These are phyloP conservation scores for Lithobates sylvaticus DNA, from an alignment of 2,797 vertebrate genomes.

Conservation along the genomic window DNA sequence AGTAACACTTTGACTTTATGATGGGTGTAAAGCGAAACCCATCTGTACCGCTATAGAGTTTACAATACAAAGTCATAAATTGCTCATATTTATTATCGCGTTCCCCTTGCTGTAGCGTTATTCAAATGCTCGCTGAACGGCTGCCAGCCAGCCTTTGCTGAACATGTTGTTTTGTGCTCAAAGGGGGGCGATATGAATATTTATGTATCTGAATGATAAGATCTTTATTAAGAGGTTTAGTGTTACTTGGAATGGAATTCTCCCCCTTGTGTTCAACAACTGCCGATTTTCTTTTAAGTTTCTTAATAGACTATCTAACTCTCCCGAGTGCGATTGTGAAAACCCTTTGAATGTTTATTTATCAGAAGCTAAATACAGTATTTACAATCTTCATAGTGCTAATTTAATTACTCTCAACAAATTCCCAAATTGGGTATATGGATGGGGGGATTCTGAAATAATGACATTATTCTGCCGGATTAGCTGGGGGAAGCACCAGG, in stretches of 20 bases:
- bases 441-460: neutral
- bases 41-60: neutral
- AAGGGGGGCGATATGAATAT: slow-evolving; percentile 61
- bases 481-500: slow-evolving; percentile 10
- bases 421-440: slow-evolving; percentile 36
- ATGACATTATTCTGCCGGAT: slow-evolving; percentile 41
- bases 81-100: slow-evolving; percentile 59
- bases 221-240: slow-evolving; percentile 60
- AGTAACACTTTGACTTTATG: neutral
- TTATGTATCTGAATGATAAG: slow-evolving; percentile 54
- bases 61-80: slow-evolving; percentile 54
- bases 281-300: slow-evolving; percentile 55
- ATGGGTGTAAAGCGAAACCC: neutral
- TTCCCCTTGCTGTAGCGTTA: slow-evolving; percentile 57
- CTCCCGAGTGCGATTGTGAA: slow-evolving; percentile 42
- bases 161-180: slow-evolving; percentile 58
- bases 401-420: slow-evolving; percentile 57
- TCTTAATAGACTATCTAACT: slow-evolving; percentile 49
- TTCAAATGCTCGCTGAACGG: slow-evolving; percentile 65
- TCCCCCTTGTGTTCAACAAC: slow-evolving; percentile 39
- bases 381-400: slow-evolving; percentile 33
- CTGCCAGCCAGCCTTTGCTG: slow-evolving; percentile 53
- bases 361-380: slow-evolving; percentile 50
- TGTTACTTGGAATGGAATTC: slow-evolving; percentile 34
- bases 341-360: slow-evolving; percentile 52